Percentiles rank a stretch among this genome's conserved stretches.
Evolutionary conservation across 2,888 invertebrate genomes (phyloP).

Genomic region (Synanthedon vespiformis): DNA sequence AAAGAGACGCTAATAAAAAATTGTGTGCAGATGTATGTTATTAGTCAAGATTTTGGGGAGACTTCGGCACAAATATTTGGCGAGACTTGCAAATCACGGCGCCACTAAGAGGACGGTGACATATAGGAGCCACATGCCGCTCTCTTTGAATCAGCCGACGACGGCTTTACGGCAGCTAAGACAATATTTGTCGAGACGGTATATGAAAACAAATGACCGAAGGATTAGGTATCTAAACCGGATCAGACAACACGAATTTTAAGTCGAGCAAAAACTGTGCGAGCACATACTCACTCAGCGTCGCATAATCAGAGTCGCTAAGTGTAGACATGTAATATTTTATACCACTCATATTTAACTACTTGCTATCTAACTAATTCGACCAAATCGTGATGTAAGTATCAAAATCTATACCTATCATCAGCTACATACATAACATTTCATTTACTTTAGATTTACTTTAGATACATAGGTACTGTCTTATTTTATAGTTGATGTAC

Average conservation of each 20-base stretch:
- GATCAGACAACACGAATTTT: background rate
- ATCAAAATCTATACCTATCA: too few relatives aligned
- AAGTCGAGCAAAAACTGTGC: background rate
- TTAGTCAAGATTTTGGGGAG: constrained; percentile 41
- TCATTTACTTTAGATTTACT: too few relatives aligned
- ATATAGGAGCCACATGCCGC: constrained; percentile 19
- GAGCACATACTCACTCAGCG: background rate
- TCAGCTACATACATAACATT: too few relatives aligned
- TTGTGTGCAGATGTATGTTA: constrained; percentile 55
- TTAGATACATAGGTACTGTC: too few relatives aligned
- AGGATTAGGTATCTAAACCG: constrained; percentile 41
- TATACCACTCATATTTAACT: too few relatives aligned
- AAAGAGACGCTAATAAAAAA: constrained; percentile 23
- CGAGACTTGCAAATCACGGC: constrained; percentile 56
- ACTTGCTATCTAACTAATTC: too few relatives aligned
- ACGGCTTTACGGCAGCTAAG: constrained; percentile 45
- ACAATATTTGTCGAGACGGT: constrained; percentile 56
- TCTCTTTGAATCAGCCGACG: constrained; percentile 32
- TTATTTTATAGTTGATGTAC: too few relatives aligned
- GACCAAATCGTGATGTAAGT: too few relatives aligned
- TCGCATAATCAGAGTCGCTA: background rate
- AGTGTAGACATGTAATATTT: too few relatives aligned
- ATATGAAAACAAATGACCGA: constrained; percentile 65
- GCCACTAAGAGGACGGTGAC: constrained; percentile 24
- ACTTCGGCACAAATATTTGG: constrained; percentile 54